Conservation (phyloP, 2,797 vertebrate genomes). For the Muscicapa striata region DNA sequence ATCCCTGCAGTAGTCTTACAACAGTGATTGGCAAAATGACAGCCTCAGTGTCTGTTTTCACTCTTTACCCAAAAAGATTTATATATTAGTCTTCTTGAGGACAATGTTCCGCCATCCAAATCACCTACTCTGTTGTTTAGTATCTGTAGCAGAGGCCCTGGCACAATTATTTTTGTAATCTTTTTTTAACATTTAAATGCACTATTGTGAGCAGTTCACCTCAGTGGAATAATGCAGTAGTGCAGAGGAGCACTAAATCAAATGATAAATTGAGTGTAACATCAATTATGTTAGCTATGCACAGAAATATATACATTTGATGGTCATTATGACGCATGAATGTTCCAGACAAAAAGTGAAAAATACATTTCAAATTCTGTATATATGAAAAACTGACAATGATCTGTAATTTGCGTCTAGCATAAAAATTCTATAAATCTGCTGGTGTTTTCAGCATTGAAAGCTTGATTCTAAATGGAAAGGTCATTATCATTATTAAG, state of each 20-base stretch:
- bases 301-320: slow-evolving; percentile 75
- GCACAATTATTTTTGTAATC: slow-evolving; percentile 13
- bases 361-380: slow-evolving; percentile 69
- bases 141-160: background rate
- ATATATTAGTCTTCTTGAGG: background rate
- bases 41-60: background rate
- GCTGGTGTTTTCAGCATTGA: slow-evolving; percentile 71
- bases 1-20: background rate
- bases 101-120: background rate
- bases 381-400: slow-evolving; percentile 66
- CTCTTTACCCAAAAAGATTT: background rate
- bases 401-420: slow-evolving; percentile 64
- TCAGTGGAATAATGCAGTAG: slow-evolving; percentile 65
- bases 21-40: background rate
- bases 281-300: slow-evolving; percentile 75
- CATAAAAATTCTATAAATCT: slow-evolving; percentile 76
- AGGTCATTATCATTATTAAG: slow-evolving; percentile 82
- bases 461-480: slow-evolving; percentile 77
- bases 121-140: slow-evolving; percentile 55
- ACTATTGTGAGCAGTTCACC: slow-evolving; percentile 53
- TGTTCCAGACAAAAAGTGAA: slow-evolving; percentile 64
- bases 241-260: slow-evolving; percentile 70
- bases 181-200: slow-evolving; percentile 49
- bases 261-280: slow-evolving; percentile 76
- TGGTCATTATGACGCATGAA: slow-evolving; percentile 60